Evolutionary conservation across 2,888 invertebrate species (phyloP).

Genomic region (Falcaria lacertinaria): DNA sequence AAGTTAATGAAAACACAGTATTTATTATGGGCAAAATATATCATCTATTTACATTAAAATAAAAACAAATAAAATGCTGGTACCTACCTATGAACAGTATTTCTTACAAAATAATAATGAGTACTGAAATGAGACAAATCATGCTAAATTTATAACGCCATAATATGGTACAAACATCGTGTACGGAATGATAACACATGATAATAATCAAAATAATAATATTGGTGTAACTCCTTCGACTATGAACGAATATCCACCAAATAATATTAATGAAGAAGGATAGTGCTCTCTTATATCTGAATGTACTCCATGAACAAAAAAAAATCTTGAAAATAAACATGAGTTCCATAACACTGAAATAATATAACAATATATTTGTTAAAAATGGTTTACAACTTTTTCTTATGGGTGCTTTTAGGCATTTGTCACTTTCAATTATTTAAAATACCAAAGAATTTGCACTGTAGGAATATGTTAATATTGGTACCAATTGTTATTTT

Average conservation of each 20-base stretch:
- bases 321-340: too few relatives aligned
- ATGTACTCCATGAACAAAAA: too few relatives aligned
- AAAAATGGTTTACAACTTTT: too few relatives aligned
- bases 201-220: conserved; percentile 15
- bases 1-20: conserved; percentile 35
- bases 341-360: too few relatives aligned
- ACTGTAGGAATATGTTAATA: conserved; percentile 22
- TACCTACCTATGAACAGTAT: conserved; percentile 65
- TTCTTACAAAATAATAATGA: conserved; percentile 66
- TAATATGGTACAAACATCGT: conserved; percentile 41
- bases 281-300: too few relatives aligned
- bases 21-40: conserved; percentile 77
- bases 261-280: neutral
- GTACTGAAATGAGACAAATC: conserved; percentile 57
- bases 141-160: conserved; percentile 37
- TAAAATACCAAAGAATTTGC: conserved; percentile 9
- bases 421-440: too few relatives aligned
- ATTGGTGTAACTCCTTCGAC: conserved; percentile 2
- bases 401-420: too few relatives aligned
- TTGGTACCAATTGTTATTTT: conserved; percentile 2
- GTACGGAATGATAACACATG: conserved; percentile 51
- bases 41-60: conserved; percentile 71
- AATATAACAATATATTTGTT: too few relatives aligned
- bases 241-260: neutral
- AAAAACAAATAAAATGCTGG: conserved; percentile 70